Evolutionary conservation across 2,797 vertebrate species (phyloP).

Genomic region (Hemibagrus guttatus): DNA sequence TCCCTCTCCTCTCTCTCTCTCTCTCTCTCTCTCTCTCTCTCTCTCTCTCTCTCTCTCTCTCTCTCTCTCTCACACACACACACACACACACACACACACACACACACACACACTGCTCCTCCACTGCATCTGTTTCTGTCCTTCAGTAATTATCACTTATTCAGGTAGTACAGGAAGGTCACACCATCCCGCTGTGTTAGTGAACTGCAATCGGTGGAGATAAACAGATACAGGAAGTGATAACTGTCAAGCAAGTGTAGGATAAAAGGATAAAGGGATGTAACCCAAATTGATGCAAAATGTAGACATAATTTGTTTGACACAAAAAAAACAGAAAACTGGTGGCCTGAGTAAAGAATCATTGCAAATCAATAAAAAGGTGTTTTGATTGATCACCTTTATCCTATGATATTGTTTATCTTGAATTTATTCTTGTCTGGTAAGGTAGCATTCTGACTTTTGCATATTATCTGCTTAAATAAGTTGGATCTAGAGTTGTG

Average conservation of each 20-base stretch:
- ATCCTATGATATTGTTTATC: not conserved
- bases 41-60: conserved; percentile 44
- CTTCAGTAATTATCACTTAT: conserved; percentile 50
- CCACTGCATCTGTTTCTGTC: conserved; percentile 40
- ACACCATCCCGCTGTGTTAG: conserved; percentile 7
- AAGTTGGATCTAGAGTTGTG: too few species aligned
- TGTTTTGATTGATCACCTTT: not conserved
- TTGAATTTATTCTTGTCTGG: too few species aligned
- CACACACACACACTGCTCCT: conserved; percentile 16
- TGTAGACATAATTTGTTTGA: not conserved
- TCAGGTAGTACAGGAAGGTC: conserved; percentile 24
- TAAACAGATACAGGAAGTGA: conserved; percentile 1
- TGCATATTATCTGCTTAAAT: too few species aligned
- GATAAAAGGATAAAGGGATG: not conserved
- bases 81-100: not conserved
- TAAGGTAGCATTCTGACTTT: too few species aligned
- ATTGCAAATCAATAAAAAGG: not conserved
- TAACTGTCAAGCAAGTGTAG: not conserved
- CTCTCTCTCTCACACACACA: conserved; percentile 40
- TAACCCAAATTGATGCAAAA: not conserved
- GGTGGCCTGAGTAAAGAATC: not conserved
- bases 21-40: conserved; percentile 4
- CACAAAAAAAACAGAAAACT: not conserved
- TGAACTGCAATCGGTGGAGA: not conserved
- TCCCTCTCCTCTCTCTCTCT: too few species aligned